A percentile compares a stretch with the other conserved stretches of the same genome.
These are phyloP conservation scores for Zaprionus capensis DNA, from an alignment of 1,140 invertebrate genomes.

Conservation along the genomic window DNA sequence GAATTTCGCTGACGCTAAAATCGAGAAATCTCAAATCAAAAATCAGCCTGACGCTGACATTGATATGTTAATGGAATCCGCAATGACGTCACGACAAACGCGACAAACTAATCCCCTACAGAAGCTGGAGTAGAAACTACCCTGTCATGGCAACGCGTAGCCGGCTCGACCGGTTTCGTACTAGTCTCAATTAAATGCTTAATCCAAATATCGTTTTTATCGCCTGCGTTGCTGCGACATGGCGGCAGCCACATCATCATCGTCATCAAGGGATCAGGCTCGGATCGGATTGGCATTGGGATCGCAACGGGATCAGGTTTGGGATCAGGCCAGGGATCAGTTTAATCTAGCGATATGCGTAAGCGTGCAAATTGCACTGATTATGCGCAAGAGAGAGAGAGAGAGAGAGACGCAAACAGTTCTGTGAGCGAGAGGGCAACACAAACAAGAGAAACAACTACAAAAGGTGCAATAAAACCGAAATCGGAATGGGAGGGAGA, in stretches of 20 bases:
- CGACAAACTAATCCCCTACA: conserved; percentile 58
- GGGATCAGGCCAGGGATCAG: conserved; percentile 71
- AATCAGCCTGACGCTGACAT: conserved; percentile 67
- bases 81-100: conserved; percentile 2
- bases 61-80: conserved; percentile 77
- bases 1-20: conserved; percentile 65
- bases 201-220: conserved; percentile 81
- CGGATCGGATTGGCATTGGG: neutral
- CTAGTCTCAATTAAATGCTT: conserved; percentile 73
- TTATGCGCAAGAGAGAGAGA: conserved; percentile 50
- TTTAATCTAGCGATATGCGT: conserved; percentile 80
- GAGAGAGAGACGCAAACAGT: conserved; percentile 34
- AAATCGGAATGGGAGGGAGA: conserved; percentile 11
- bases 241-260: conserved; percentile 1
- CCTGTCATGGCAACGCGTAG: conserved; percentile 23
- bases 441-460: conserved; percentile 54
- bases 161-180: conserved; percentile 63
- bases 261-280: conserved; percentile 48
- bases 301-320: conserved; percentile 43
- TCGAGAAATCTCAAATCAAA: conserved; percentile 33
- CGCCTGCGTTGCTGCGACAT: conserved; percentile 26
- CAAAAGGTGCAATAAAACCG: conserved; percentile 81
- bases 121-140: conserved; percentile 28
- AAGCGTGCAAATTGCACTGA: conserved; percentile 80
- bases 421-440: conserved; percentile 31